phyloP scores from a whole-genome alignment of 2,113 vertebrate species.

The Antennarius striatus region DNA sequence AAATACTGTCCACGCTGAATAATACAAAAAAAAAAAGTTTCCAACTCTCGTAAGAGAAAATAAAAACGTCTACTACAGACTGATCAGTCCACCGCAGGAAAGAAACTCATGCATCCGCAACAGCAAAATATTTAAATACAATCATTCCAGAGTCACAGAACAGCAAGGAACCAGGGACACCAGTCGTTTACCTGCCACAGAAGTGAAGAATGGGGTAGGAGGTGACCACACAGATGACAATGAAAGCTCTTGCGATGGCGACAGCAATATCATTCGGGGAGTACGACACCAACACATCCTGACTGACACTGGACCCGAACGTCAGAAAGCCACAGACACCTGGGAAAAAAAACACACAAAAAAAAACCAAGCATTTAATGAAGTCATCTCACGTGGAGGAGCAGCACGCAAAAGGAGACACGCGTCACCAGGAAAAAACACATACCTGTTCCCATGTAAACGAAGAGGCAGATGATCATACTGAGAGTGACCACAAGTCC shows the following conservation, averaged over 20 bases:
- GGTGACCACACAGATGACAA: conserved; percentile 91
- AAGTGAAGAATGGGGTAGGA: conserved; percentile 98
- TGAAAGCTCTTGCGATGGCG: conserved; percentile 91
- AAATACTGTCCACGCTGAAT: too few species aligned
- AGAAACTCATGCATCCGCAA: too few species aligned
- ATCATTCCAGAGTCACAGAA: not conserved
- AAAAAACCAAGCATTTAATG: not conserved
- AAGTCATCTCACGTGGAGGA: too few species aligned
- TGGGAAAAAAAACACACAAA: too few species aligned
- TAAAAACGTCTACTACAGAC: too few species aligned
- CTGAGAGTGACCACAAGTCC: conserved; percentile 87
- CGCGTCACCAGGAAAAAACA: too few species aligned
- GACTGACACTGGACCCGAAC: conserved; percentile 87
- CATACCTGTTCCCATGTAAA: conserved; percentile 94
- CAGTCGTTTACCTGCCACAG: conserved; percentile 87
- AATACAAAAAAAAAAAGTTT: too few species aligned
- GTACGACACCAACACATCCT: conserved; percentile 94
- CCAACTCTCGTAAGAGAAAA: too few species aligned
- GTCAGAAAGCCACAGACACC: conserved; percentile 95
- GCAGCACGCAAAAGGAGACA: too few species aligned
- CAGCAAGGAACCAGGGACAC: not conserved
- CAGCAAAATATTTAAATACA: too few species aligned
- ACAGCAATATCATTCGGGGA: conserved; percentile 91
- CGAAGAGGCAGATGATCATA: conserved; percentile 94
- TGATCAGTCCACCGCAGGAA: too few species aligned